phyloP scores from a whole-genome alignment of 2,113 vertebrate genomes.

The Pomatorhinus ruficollis region DNA sequence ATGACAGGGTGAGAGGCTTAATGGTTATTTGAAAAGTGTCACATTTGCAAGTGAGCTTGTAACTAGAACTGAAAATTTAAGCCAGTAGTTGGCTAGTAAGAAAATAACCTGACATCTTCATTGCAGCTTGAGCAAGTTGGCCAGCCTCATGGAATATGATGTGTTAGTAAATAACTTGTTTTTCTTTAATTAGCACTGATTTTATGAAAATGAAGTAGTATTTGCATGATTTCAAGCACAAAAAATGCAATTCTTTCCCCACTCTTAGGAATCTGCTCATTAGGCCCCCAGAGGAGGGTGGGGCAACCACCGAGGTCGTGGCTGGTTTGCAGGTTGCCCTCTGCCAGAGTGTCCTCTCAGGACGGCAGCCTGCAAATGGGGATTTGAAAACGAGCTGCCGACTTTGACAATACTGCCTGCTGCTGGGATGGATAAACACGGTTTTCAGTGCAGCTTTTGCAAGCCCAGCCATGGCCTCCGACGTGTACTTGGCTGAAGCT shows the following conservation, averaged over 20 bases:
- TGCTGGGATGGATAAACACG: accelerated
- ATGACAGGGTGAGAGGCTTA: not conserved
- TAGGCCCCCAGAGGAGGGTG: not conserved
- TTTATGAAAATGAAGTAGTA: not conserved
- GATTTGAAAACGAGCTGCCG: accelerated
- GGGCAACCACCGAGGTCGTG: not conserved
- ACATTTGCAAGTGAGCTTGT: not conserved
- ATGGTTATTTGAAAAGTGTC: not conserved
- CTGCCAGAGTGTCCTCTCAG: not conserved
- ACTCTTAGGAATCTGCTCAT: accelerated
- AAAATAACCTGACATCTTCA: not conserved
- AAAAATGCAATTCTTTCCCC: not conserved
- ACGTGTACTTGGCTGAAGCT: not conserved
- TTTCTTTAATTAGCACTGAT: not conserved
- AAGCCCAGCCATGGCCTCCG: not conserved
- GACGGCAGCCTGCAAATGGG: not conserved
- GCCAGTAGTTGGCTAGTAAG: not conserved
- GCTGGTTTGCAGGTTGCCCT: not conserved
- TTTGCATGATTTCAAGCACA: not conserved
- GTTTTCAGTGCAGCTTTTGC: not conserved
- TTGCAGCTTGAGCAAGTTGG: not conserved
- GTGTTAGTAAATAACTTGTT: not conserved
- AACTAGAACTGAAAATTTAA: not conserved
- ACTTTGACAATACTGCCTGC: accelerated
- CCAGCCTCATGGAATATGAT: not conserved